Evolutionary conservation across 2,888 invertebrate species (phyloP).

Genomic region (Synanthedon myopaeformis): DNA sequence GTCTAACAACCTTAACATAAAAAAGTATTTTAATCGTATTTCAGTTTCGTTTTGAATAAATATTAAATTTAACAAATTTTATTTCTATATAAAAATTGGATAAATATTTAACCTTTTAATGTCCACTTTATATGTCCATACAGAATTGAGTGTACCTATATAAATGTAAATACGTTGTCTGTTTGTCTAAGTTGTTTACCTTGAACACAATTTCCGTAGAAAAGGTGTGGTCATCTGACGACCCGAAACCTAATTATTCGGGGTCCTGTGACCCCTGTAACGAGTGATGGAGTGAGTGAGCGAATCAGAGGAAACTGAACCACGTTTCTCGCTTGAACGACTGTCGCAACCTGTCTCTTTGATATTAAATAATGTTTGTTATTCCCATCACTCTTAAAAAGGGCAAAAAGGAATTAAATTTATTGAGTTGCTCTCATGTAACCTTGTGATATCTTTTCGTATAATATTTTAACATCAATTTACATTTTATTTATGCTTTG

Average conservation of each 20-base stretch:
- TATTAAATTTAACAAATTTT: too few relatives aligned
- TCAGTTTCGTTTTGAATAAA: constrained; percentile 3
- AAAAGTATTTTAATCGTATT: neutral
- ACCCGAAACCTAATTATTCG: neutral
- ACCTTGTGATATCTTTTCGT: too few relatives aligned
- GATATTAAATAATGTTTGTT: neutral
- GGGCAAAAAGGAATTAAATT: neutral
- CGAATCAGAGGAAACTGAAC: neutral
- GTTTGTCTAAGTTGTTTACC: too few relatives aligned
- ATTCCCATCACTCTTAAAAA: neutral
- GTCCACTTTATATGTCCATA: too few relatives aligned
- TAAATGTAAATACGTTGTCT: too few relatives aligned
- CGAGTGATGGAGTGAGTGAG: neutral
- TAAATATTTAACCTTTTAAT: too few relatives aligned
- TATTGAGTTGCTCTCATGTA: too few relatives aligned
- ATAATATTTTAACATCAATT: too few relatives aligned
- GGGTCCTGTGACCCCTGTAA: neutral
- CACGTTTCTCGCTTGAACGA: neutral
- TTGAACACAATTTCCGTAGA: neutral
- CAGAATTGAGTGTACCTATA: too few relatives aligned
- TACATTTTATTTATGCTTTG: too few relatives aligned
- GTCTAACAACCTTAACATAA: too few relatives aligned
- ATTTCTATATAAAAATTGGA: too few relatives aligned
- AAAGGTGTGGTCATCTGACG: neutral
- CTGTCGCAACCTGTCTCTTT: neutral